phyloP scores from a whole-genome alignment of 2,113 vertebrate species.

The Trichechus manatus region DNA sequence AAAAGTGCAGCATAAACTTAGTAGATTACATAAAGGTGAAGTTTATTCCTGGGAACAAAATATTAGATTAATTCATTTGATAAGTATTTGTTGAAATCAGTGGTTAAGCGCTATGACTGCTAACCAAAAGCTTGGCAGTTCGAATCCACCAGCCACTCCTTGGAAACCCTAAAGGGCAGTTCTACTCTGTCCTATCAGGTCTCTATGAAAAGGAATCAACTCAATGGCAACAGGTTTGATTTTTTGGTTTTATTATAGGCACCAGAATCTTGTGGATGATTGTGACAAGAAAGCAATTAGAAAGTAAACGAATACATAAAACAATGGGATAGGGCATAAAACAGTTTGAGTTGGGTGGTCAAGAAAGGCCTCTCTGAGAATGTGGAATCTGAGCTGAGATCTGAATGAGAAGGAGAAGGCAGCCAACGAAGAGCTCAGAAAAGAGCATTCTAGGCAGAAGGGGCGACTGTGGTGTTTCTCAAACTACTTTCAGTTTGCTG shows the following conservation, averaged over 20 bases:
- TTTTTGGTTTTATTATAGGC: background rate
- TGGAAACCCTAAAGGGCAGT: too few species aligned
- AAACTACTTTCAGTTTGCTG: background rate
- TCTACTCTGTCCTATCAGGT: too few species aligned
- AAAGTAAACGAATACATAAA: background rate
- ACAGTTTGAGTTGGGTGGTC: background rate
- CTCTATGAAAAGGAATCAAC: too few species aligned
- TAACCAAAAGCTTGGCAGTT: too few species aligned
- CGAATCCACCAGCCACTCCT: too few species aligned
- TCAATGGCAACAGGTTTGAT: too few species aligned
- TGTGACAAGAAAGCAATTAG: background rate
- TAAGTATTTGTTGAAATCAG: background rate
- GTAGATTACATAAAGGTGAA: conserved; percentile 7
- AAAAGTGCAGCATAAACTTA: background rate
- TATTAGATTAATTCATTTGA: background rate
- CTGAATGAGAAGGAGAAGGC: background rate
- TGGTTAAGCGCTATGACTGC: too few species aligned
- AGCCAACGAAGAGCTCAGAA: background rate
- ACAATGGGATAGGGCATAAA: background rate
- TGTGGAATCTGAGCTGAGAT: background rate
- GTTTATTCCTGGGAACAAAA: background rate
- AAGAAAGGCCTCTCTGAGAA: background rate
- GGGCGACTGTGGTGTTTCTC: background rate
- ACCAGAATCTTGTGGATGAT: background rate
- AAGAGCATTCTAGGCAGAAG: background rate